Evolutionary conservation across 2,113 vertebrate species (phyloP).

Genomic region (Gorsachius goisagi): DNA sequence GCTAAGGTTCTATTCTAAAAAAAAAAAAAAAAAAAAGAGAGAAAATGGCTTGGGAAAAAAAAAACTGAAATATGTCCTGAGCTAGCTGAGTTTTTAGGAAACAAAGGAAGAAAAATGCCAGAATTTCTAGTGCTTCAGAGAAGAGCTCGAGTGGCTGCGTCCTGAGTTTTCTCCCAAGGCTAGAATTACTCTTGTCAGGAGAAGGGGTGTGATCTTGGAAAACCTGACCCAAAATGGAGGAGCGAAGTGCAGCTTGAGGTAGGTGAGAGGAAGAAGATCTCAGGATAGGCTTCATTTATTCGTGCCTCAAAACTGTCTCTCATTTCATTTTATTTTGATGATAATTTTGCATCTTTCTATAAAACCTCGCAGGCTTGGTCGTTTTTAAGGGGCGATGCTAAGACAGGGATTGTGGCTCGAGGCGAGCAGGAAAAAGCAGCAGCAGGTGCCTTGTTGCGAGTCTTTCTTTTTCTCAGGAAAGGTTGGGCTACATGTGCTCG

Average conservation of each 20-base stretch:
- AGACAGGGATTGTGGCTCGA: neutral
- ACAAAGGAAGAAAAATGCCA: neutral
- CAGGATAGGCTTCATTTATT: neutral
- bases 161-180: neutral
- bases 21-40: neutral
- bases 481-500: constrained; percentile 32
- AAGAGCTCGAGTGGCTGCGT: accelerated
- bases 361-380: neutral
- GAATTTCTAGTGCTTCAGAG: neutral
- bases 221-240: neutral
- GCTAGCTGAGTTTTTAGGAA: neutral
- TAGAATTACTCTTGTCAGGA: neutral
- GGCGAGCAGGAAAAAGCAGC: neutral
- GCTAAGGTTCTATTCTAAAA: neutral
- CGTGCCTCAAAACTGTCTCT: neutral
- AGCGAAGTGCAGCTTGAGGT: neutral
- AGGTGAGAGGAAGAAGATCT: neutral
- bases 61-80: neutral
- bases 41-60: neutral
- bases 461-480: constrained; percentile 26
- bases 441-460: constrained; percentile 37
- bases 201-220: neutral
- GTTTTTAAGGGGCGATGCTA: neutral
- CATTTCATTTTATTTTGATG: neutral
- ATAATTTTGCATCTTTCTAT: neutral